Evolutionary conservation across 2,113 vertebrate genomes (phyloP).

Genomic region (Pseudopodoces humilis): DNA sequence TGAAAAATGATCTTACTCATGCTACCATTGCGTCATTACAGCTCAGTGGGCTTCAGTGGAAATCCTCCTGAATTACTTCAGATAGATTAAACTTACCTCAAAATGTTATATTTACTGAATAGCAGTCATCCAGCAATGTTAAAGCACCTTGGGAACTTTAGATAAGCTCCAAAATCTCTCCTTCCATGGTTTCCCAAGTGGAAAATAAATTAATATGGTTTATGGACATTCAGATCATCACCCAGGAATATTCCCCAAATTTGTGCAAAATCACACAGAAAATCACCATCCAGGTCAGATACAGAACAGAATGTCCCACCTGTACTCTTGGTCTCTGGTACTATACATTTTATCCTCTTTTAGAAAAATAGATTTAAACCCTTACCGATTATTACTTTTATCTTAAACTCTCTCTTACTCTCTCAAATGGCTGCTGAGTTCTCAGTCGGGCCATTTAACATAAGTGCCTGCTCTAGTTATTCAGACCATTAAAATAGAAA

Average conservation of each 20-base stretch:
- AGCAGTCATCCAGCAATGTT: background rate
- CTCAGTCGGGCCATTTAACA: slow-evolving; percentile 6
- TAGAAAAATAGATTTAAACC: background rate
- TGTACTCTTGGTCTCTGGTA: background rate
- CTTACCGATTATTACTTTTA: slow-evolving; percentile 10
- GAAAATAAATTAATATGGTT: slow-evolving; percentile 1
- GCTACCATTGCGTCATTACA: background rate
- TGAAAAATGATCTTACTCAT: background rate
- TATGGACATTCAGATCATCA: background rate
- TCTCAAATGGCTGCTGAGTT: background rate
- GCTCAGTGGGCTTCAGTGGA: background rate
- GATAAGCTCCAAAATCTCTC: background rate
- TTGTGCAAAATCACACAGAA: background rate
- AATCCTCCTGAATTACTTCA: background rate
- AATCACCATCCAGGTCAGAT: background rate
- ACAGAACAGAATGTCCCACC: background rate
- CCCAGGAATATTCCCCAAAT: background rate
- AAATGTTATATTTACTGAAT: background rate
- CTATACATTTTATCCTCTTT: background rate
- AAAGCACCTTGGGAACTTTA: background rate
- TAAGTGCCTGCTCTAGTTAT: slow-evolving; percentile 48
- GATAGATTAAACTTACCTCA: background rate
- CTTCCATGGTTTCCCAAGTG: background rate
- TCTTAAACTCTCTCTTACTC: slow-evolving; percentile 9
- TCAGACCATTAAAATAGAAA: slow-evolving; percentile 51